Conservation (phyloP, 2,797 vertebrate genomes). For the Gymnopithys bicolor region DNA sequence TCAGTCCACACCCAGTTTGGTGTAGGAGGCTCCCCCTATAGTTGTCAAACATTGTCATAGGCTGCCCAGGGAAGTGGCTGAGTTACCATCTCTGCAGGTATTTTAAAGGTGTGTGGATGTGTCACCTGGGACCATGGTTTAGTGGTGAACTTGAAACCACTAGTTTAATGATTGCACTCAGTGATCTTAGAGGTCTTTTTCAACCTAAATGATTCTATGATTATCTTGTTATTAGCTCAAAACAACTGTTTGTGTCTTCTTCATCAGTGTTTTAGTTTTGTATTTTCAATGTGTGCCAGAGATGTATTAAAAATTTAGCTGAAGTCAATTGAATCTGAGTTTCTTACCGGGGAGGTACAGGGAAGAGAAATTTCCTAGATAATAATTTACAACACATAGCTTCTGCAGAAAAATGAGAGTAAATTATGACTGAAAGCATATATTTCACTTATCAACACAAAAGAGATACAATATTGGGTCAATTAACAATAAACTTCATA, state of each 20-base stretch:
- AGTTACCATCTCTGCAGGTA: neutral
- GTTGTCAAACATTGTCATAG: too few species aligned
- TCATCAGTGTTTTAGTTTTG: neutral
- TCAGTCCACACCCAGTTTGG: too few species aligned
- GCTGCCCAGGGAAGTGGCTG: too few species aligned
- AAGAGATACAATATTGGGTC: neutral
- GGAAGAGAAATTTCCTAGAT: neutral
- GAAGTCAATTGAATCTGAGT: neutral
- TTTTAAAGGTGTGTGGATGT: neutral
- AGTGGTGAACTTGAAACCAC: neutral
- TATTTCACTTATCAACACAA: neutral
- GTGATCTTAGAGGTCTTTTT: neutral
- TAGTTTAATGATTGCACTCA: neutral
- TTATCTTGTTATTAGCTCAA: neutral
- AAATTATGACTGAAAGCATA: neutral
- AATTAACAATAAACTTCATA: neutral
- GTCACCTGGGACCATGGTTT: neutral
- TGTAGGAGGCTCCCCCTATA: too few species aligned
- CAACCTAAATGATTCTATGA: neutral
- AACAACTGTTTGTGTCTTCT: neutral
- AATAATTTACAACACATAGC: neutral
- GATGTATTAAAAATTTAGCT: neutral
- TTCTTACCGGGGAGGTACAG: neutral
- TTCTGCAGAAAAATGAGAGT: neutral
- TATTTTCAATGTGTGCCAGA: neutral